These are phyloP conservation scores for Scomber scombrus DNA, from an alignment of 2,113 vertebrate genomes.

Conservation along the genomic window DNA sequence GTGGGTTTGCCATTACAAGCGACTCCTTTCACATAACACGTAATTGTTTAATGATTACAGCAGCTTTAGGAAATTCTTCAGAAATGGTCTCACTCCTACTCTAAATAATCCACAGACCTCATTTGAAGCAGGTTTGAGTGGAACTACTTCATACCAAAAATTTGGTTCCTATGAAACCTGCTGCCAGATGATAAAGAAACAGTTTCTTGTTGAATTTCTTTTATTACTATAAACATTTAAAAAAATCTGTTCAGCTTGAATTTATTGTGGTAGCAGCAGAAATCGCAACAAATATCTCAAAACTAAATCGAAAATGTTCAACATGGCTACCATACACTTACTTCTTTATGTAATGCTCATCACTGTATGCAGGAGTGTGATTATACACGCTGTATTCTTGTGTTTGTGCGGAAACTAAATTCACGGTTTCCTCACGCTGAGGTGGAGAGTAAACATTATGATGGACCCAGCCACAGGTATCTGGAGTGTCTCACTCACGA, in stretches of 20 bases:
- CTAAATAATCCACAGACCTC: neutral
- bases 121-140: neutral
- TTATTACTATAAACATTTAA: too few relatives aligned
- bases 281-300: too few relatives aligned
- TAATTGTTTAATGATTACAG: too few relatives aligned
- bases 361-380: slow-evolving; percentile 40
- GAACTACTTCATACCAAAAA: neutral
- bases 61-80: neutral
- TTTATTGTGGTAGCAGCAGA: too few relatives aligned
- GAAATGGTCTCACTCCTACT: neutral
- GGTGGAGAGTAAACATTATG: slow-evolving; percentile 71
- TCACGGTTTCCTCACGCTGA: slow-evolving; percentile 63
- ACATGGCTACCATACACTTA: too few relatives aligned
- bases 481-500: slow-evolving; percentile 71
- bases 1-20: too few relatives aligned
- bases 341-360: slow-evolving; percentile 21
- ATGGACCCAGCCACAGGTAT: slow-evolving; percentile 68
- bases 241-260: too few relatives aligned
- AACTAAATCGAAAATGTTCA: too few relatives aligned
- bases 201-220: too few relatives aligned
- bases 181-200: neutral
- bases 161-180: neutral
- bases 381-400: slow-evolving; percentile 59
- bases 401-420: slow-evolving; percentile 76
- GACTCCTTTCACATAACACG: too few relatives aligned